These are phyloP conservation scores for Nipponia nippon DNA, from an alignment of 2,113 vertebrate genomes.

Conservation along the genomic window DNA sequence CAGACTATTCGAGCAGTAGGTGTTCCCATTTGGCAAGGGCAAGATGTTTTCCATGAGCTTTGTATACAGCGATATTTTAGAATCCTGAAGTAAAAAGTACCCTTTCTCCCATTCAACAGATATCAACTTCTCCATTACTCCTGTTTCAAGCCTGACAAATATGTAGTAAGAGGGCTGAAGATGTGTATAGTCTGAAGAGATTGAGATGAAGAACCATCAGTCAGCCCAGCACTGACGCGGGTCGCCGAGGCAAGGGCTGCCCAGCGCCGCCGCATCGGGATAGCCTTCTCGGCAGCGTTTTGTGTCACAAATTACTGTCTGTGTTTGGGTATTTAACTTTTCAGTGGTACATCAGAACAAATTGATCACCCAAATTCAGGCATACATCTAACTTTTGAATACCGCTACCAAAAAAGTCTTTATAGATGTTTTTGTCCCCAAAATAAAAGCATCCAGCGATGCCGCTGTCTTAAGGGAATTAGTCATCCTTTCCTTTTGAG, in stretches of 20 bases:
- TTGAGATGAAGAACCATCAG: neutral
- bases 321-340: neutral
- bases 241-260: neutral
- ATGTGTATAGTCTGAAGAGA: neutral
- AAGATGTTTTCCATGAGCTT: neutral
- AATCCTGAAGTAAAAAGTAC: neutral
- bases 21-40: neutral
- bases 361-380: neutral
- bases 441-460: neutral
- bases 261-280: fast-evolving
- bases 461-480: neutral
- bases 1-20: neutral
- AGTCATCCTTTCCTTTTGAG: neutral
- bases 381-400: neutral
- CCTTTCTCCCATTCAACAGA: neutral
- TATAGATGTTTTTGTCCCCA: neutral
- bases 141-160: neutral
- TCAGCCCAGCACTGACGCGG: neutral
- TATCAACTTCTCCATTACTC: neutral
- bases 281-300: neutral
- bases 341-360: neutral
- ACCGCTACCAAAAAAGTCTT: neutral
- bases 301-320: neutral
- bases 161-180: neutral
- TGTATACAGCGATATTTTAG: neutral